phyloP scores from a whole-genome alignment of 2,888 invertebrate species.

The Piscicola geometra region DNA sequence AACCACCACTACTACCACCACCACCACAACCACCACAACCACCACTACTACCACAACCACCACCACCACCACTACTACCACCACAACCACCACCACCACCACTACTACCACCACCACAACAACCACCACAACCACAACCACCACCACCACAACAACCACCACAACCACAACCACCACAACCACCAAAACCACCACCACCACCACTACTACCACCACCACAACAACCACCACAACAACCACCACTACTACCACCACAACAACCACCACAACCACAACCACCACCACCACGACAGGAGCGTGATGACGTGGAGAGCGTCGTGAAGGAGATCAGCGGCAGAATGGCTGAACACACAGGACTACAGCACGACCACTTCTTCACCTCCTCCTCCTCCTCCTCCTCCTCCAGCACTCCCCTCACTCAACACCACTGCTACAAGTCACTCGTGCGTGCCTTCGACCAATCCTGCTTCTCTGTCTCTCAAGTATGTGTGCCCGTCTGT shows the following conservation, averaged over 20 bases:
- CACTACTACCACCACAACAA: too few species aligned
- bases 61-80: too few species aligned
- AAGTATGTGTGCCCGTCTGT: too few species aligned
- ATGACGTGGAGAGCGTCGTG: constrained; percentile 27
- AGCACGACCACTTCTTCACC: constrained; percentile 26
- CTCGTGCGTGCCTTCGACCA: constrained; percentile 51
- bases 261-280: too few species aligned
- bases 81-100: too few species aligned
- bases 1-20: too few species aligned
- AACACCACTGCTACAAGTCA: constrained; percentile 55
- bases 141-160: too few species aligned
- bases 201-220: background rate
- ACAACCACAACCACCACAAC: too few species aligned
- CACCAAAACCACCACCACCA: background rate
- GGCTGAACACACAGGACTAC: constrained; percentile 38
- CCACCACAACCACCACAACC: too few species aligned
- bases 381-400: constrained; percentile 44
- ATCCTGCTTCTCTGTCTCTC: constrained; percentile 55
- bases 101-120: too few species aligned
- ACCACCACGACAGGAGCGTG: constrained; percentile 34
- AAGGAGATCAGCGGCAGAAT: constrained; percentile 31
- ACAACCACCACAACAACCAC: background rate
- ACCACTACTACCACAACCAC: too few species aligned
- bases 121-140: too few species aligned
- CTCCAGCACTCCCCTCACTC: constrained; percentile 45